Evolutionary conservation across 2,113 vertebrate species (phyloP), one percentile per base, ranked within the genome.

Genomic region (Myxocyprinus asiaticus): DNA sequence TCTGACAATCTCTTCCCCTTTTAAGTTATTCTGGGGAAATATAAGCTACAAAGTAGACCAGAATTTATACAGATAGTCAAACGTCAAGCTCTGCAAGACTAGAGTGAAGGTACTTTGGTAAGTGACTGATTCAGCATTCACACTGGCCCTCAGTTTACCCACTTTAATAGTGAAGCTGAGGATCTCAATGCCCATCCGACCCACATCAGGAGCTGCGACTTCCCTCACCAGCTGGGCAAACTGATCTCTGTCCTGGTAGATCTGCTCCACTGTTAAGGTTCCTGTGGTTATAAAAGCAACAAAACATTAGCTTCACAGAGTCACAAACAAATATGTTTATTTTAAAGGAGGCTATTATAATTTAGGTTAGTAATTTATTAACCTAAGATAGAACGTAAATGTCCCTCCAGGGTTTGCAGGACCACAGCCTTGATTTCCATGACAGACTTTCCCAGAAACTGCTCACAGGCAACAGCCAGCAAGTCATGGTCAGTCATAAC

Each of bases 81-180:
- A 33, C 22, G 22, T 33, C 22, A 33, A 33, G 22, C 22, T 33
- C 22, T 33, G 22, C 3, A 33, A 33, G 22, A 33, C 22, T 33
- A 33, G 22, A 33, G 22, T 33, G 22, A 33, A 33, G 22, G 22
- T 33, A 33, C 22, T 33, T 33, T 33, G 22, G 22, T 33, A 33
- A 33, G 22, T 33, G 22, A 33, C 22, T 33, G 3, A 33, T 33
- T 33, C 22, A 33, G 22, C 22, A 33, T 33, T 33, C 22, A 33
- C 22, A 33, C 22, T 33, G 22, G 22, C 22, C 22, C 1, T 33
- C 22, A 33, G 22, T 33, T 0, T 42, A 80, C 91, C 43, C 78
- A 98, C 97, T 95, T 97, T 99, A 81, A 98, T 98, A 71, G 96
- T 99, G 73, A 98, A 99, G 90, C 97, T 98, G 79, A 98, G 93